Conservation (phyloP, 1,140 invertebrate genomes). For the Heliconius nattereri region DNA sequence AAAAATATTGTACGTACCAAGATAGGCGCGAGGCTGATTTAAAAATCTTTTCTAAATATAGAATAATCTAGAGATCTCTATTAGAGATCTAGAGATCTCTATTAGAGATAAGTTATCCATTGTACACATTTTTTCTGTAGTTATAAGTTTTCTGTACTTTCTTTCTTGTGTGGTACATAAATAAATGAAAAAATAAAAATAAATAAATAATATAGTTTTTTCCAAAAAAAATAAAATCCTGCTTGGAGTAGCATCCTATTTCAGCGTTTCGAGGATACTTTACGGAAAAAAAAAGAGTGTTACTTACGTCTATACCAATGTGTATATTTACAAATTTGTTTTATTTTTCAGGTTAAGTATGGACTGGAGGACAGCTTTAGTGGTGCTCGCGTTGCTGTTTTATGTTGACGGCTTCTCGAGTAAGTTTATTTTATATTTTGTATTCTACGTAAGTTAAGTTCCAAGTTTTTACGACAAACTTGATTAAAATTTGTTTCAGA, state of each 20-base stretch:
- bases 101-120: no score
- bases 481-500: constrained; percentile 9
- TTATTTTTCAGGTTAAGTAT: constrained; percentile 61
- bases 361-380: constrained; percentile 63
- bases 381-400: constrained; percentile 51
- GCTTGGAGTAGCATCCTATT: neutral
- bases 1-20: no score
- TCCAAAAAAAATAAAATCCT: neutral
- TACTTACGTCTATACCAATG: neutral
- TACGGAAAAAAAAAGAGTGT: neutral
- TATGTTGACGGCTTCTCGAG: constrained; percentile 68
- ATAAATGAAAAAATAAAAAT: no score
- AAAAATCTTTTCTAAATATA: neutral
- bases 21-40: neutral
- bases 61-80: no score
- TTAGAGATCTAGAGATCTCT: no score
- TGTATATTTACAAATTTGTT: constrained; percentile 16
- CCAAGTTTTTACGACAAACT: neutral
- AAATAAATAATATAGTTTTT: neutral
- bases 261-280: neutral
- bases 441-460: neutral
- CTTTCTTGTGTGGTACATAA: no score
- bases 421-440: constrained; percentile 47
- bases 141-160: no score
- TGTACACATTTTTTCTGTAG: no score